Evolutionary conservation across 2,113 vertebrate species (phyloP), one percentile per base, ranked within the genome.

Genomic region (Campylomormyrus tamandua): DNA sequence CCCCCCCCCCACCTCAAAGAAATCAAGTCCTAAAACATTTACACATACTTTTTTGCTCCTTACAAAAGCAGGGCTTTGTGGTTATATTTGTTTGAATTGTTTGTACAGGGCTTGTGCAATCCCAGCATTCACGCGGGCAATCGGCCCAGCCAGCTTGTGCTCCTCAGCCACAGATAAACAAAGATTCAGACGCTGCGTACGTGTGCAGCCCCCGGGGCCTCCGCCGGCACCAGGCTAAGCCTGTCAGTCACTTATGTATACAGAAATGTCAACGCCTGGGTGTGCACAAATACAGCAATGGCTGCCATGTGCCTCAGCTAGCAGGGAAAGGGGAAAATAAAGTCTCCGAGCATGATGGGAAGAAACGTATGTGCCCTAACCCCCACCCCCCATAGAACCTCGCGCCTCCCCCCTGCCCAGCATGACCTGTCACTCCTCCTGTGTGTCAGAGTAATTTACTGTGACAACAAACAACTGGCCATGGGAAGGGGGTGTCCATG

Each of bases 381-480:
- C 42, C 74, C 13, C 35, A 1, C 35, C 39, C 39, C 74, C 35
- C 52, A 6, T 19, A 56, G 53, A 52, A 48, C 21, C 39, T 48
- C 19, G 3, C 49, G 1, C 35, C 70, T 50, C 50, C 89, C 92
- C 92, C 91, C 19, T 21, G 92, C 92, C 90, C 93, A 94, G 88
- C 90, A 87, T 77, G 91, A 93, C 90, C 92, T 93, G 91, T 93
- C 93, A 94, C 90, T 94, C 89, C 92, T 93, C 92, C 90, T 93
- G 90, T 90, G 83, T 92, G 93, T 93, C 94, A 93, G 89, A 83
- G 90, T 95, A 94, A 96, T 94, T 94, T 92, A 95, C 93, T 93
- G 93, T 94, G 95, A 95, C 94, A 95, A 94, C 93, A 95, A 94
- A 93, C 93, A 94, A 94, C 93, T 94, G 93, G 87, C 90, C 91